Percentiles rank a stretch among this genome's conserved stretches.
These are phyloP conservation scores for Allacma fusca DNA, from an alignment of 2,888 invertebrate species.

Conservation along the genomic window DNA sequence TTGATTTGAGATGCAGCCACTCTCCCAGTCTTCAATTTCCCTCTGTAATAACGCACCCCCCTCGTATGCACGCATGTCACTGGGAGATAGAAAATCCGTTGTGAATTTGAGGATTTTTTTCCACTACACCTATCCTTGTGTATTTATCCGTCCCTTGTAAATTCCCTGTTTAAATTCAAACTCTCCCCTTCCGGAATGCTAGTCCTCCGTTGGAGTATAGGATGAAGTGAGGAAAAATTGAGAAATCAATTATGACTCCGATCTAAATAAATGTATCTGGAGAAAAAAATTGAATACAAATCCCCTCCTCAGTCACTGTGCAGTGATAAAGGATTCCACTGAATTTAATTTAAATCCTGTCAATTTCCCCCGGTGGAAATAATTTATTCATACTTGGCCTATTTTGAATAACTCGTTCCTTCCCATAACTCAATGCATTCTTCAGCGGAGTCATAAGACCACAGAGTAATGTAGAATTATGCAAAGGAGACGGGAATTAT, in stretches of 20 bases:
- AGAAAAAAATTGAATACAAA: slow-evolving; percentile 8
- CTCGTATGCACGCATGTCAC: too few relatives aligned
- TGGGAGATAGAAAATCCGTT: too few relatives aligned
- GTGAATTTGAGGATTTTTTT: too few relatives aligned
- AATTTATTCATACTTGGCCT: slow-evolving; percentile 5
- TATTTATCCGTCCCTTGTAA: too few relatives aligned
- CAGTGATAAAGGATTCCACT: not conserved
- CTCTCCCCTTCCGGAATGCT: too few relatives aligned
- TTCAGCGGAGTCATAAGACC: not conserved
- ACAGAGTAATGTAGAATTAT: not conserved
- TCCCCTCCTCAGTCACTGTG: not conserved
- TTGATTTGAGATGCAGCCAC: not conserved
- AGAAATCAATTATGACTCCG: slow-evolving; percentile 16
- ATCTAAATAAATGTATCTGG: not conserved
- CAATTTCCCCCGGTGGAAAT: slow-evolving; percentile 16
- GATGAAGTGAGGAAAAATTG: slow-evolving; percentile 17
- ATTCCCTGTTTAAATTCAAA: too few relatives aligned
- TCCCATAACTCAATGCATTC: not conserved
- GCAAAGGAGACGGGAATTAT: not conserved
- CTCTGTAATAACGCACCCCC: too few relatives aligned
- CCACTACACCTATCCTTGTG: too few relatives aligned
- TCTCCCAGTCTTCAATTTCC: too few relatives aligned
- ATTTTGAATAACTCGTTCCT: not conserved
- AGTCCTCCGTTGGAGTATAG: too few relatives aligned
- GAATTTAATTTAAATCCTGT: slow-evolving; percentile 12